A percentile compares a stretch with the other conserved stretches of the same genome.
Evolutionary conservation across 2,797 vertebrate genomes (phyloP).

Genomic region (Acanthurus leucopareius): DNA sequence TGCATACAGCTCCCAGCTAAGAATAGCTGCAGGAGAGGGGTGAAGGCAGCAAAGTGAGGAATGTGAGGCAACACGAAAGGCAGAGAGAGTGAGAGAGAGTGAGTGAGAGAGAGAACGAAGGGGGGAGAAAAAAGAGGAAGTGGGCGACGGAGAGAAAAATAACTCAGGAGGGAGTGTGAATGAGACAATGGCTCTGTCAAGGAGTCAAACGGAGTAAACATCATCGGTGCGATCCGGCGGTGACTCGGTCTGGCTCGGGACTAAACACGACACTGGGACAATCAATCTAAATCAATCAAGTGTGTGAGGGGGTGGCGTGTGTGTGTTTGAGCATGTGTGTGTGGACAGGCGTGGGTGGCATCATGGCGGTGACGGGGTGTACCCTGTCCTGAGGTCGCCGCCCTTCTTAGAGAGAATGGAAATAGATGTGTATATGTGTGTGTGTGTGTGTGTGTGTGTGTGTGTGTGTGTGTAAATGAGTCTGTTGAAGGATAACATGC

Average conservation of each 20-base stretch:
- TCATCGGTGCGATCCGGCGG: constrained; percentile 50
- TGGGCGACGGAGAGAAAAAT: constrained; percentile 42
- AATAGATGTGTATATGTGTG: constrained; percentile 15
- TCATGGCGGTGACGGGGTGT: constrained; percentile 44
- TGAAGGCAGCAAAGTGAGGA: constrained; percentile 46
- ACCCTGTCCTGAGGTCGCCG: constrained; percentile 63
- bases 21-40: constrained; percentile 75
- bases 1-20: constrained; percentile 80
- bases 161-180: constrained; percentile 55
- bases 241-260: constrained; percentile 57
- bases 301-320: constrained; percentile 36
- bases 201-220: constrained; percentile 72
- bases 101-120: neutral
- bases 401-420: constrained; percentile 16
- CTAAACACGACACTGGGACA: constrained; percentile 49
- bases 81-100: constrained; percentile 18
- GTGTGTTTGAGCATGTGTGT: constrained; percentile 32
- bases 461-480: constrained; percentile 40
- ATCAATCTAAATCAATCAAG: constrained; percentile 76
- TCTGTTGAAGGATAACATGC: constrained; percentile 52
- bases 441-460: constrained; percentile 19
- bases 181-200: constrained; percentile 71
- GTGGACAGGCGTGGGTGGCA: constrained; percentile 24
- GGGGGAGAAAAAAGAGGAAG: constrained; percentile 38
- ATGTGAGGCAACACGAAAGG: constrained; percentile 59